These are phyloP conservation scores for Gisinianus flammeolus DNA, from an alignment of 2,888 invertebrate genomes.

Conservation along the genomic window DNA sequence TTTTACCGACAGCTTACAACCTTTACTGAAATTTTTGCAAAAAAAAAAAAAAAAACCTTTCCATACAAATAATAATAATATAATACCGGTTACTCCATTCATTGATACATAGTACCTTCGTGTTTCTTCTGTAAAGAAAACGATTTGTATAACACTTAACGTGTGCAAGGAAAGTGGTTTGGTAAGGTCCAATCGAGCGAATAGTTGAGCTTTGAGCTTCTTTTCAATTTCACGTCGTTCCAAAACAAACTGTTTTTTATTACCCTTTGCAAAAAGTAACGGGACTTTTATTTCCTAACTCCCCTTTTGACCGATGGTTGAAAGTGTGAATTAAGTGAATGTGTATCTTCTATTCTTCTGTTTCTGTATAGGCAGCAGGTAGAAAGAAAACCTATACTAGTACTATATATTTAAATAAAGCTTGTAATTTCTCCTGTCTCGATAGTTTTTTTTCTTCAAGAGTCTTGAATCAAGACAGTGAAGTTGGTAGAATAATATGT, in stretches of 20 bases:
- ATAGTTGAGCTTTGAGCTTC: background rate
- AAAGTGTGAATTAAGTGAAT: too few relatives aligned
- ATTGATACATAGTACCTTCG: too few relatives aligned
- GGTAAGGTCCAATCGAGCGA: background rate
- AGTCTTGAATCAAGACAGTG: too few relatives aligned
- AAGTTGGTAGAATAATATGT: too few relatives aligned
- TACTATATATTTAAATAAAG: too few relatives aligned
- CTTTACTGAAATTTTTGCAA: background rate
- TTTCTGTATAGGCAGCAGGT: too few relatives aligned
- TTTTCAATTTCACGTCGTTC: background rate
- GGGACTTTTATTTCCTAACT: background rate
- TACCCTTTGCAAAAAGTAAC: background rate
- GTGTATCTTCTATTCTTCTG: too few relatives aligned
- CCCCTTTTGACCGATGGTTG: background rate
- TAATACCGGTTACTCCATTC: background rate
- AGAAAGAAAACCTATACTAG: too few relatives aligned
- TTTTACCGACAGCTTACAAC: background rate
- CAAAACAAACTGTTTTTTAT: background rate
- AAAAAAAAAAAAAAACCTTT: background rate
- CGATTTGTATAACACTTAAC: background rate
- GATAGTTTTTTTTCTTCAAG: too few relatives aligned
- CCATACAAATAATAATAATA: background rate
- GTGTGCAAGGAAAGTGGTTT: constrained; percentile 9
- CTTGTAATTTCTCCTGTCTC: too few relatives aligned
- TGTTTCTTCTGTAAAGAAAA: background rate